Base-by-base conservation (phyloP, 2,113 vertebrate genomes). In the Perccottus glenii region DNA sequence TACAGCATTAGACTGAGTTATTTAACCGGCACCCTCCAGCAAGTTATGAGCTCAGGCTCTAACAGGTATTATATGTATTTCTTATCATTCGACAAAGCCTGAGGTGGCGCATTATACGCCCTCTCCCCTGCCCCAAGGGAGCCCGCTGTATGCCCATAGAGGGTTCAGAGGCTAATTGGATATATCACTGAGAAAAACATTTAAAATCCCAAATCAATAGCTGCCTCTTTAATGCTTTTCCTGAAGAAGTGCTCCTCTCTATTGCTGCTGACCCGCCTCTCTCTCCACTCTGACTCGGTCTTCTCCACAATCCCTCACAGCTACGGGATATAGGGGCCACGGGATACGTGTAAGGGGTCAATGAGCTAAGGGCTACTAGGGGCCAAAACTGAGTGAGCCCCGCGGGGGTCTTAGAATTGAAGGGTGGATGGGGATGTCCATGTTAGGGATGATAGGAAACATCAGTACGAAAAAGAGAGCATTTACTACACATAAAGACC, bases 131-230 rank as follows among this genome's bases (percentile, higher is more conserved):
- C 84, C 88, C 70, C 88, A 40, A 70, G 86, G 87, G 83, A 85
- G 52, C 77, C 69, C 11, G 60, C 81, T 79, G 50, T 76, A 75
- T 64, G 81, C 77, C 87, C 86, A 91, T 91, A 75, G 80, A 89
- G 80, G 80, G 90, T 88, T 92, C 90, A 92, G 82, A 87, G 90
- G 90, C 87, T 92, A 91, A 92, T 92, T 92, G 90, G 88, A 92
- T 87, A 88, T 89, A 92, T 91, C 87, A 87, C 85, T 69, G 90
- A 19, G 84, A 87, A 91, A 92, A 92, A 89, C 89, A 91, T 89
- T 92, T 90, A 89, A 91, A 92, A 89, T 89, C 87, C 86, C 86
- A 87, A 91, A 92, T 92, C 90, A 89, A 92, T 92, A 92, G 70
- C 85, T 88, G 87, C 87, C 89, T 89, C 88, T 88, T 90, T 90